A percentile compares a stretch with the other conserved stretches of the same genome.
These are phyloP conservation scores for Phocides pigmalion DNA, from an alignment of 1,140 invertebrate genomes.

Conservation along the genomic window DNA sequence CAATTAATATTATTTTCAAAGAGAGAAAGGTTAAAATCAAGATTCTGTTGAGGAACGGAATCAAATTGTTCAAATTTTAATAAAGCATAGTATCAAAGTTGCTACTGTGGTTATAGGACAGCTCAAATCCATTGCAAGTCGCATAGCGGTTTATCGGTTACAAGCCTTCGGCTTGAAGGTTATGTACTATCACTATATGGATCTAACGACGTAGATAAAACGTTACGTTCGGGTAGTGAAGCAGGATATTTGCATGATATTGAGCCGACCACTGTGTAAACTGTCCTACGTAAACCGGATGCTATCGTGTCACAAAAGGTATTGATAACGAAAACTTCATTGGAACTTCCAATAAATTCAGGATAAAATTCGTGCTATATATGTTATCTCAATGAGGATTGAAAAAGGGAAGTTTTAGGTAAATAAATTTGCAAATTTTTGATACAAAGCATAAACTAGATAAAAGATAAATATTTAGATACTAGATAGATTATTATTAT, in stretches of 20 bases:
- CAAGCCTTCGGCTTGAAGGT: neutral
- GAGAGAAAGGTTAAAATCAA: too few species aligned
- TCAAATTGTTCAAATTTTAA: neutral
- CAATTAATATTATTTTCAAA: too few species aligned
- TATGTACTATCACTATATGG: neutral
- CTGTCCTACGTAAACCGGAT: slow-evolving; percentile 2
- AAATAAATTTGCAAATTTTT: too few species aligned
- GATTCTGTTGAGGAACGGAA: neutral
- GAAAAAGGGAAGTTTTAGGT: too few species aligned
- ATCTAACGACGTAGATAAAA: neutral
- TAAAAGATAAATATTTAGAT: too few species aligned
- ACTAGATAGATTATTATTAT: too few species aligned
- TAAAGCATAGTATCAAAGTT: neutral
- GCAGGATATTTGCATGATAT: slow-evolving; percentile 17
- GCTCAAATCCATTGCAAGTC: neutral
- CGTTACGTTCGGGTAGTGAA: neutral
- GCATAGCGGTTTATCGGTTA: neutral
- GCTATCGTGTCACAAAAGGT: slow-evolving; percentile 1
- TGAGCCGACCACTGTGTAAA: neutral
- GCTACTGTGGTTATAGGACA: neutral
- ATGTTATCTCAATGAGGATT: too few species aligned
- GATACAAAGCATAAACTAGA: too few species aligned
- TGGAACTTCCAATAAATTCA: too few species aligned
- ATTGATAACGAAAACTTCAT: neutral
- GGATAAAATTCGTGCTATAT: too few species aligned